Evolutionary conservation across 2,888 invertebrate genomes (phyloP), one percentile per base, ranked within the genome.

Genomic region (Trissonchulus latispiculum): DNA sequence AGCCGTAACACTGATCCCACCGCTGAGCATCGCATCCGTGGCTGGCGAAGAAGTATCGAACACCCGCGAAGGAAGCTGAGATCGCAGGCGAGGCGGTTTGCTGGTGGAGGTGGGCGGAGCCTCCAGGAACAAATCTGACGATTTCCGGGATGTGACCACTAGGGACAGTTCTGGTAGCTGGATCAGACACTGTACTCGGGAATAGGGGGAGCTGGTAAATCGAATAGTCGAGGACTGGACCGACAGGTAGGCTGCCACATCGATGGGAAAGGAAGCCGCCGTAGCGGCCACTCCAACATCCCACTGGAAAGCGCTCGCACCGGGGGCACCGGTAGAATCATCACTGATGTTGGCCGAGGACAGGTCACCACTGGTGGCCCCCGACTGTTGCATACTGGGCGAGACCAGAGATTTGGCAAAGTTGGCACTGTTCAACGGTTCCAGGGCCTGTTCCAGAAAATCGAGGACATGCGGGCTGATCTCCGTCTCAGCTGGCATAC

Each of bases 231-330:
- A 94, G 0, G 96, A 95, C 83, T 96, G 95, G 90, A 97, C 95
- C 84, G 94, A 93, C 86, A 99, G 93, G 85, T 95, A 95, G 62
- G 99, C 95, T 78, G 99, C 92, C 33, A 99, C 95, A 85, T 99
- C 97, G 0, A 99, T 95, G 0, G 97, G 97, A 84, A 99, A 96
- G 72, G 95, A 93, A 59, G 93, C 91, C 35, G 15, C 61, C n/a
- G n/a, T n/a, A 0, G 79, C 79, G n/a, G 79, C 79, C 33, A 70
- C 59, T 3, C 35, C 32, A 32, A 61, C 32, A 29, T 70, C 68
- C 37, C 29, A 33, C 48, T 15, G 8, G 3, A 23, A 29, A 8
- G 3, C 67, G 31, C 15, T 33, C 28, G 66, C 28, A 8, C 32
- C 66, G 18, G 8, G 15, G 35, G 15, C 66, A 8, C 15, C 28